Conservation (phyloP, 1,140 invertebrate species). For the Drosophila persimilis region DNA sequence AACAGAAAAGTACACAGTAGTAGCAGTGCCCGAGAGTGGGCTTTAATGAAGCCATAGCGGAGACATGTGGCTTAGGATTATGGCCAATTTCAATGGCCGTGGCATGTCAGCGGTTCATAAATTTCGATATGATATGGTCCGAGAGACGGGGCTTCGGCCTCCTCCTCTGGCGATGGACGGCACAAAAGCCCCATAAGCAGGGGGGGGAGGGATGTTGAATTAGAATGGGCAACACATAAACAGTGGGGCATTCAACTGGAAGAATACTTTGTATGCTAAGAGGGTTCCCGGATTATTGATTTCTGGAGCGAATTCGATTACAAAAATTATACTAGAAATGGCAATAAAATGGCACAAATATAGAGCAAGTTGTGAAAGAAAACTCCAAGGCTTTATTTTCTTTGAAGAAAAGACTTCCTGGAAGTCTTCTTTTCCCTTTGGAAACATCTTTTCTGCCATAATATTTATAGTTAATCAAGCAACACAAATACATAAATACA, state of each 20-base stretch:
- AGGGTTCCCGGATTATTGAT: too few relatives aligned
- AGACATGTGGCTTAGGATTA: conserved; percentile 55
- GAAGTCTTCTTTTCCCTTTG: background rate
- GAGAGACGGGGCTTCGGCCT: conserved; percentile 1
- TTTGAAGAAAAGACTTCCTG: too few relatives aligned
- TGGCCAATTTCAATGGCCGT: conserved; percentile 61
- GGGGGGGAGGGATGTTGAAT: conserved; percentile 6
- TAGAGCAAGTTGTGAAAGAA: too few relatives aligned
- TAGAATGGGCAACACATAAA: conserved; percentile 37
- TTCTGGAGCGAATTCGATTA: too few relatives aligned
- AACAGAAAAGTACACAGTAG: conserved; percentile 15
- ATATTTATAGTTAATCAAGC: conserved; percentile 80
- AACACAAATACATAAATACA: conserved; percentile 75
- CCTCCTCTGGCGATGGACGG: too few relatives aligned
- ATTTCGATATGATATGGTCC: conserved; percentile 48
- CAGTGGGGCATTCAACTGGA: too few relatives aligned
- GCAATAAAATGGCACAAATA: background rate
- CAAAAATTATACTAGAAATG: too few relatives aligned
- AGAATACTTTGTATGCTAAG: too few relatives aligned
- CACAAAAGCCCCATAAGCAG: background rate
- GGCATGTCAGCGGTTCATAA: conserved; percentile 75
- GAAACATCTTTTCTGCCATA: conserved; percentile 62
- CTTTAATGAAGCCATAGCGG: conserved; percentile 72
- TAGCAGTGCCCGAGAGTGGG: conserved; percentile 22
- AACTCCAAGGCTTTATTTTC: too few relatives aligned